A percentile compares a stretch with the other conserved stretches of the same genome.
These are phyloP conservation scores for Ceryle rudis DNA, from an alignment of 2,797 vertebrate species.

Conservation along the genomic window DNA sequence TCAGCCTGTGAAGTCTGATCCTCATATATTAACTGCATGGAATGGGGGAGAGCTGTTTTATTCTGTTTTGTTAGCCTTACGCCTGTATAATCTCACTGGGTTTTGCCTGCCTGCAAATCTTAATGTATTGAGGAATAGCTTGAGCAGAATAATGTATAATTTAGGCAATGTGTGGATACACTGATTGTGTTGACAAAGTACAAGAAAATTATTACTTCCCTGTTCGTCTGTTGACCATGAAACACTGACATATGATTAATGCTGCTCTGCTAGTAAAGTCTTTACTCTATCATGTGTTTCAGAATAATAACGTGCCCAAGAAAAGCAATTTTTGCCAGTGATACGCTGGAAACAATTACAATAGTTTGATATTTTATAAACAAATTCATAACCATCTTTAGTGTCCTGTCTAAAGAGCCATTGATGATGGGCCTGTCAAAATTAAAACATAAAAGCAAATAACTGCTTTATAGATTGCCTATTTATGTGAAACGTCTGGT, in stretches of 20 bases:
- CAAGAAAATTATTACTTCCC: neutral
- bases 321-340: neutral
- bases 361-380: neutral
- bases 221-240: neutral
- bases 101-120: neutral
- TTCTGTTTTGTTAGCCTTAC: constrained; percentile 11
- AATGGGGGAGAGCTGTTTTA: neutral
- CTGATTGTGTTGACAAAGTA: neutral
- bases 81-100: neutral
- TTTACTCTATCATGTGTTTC: neutral
- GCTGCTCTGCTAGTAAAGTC: neutral
- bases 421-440: neutral
- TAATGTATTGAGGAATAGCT: neutral
- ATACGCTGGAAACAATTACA: neutral
- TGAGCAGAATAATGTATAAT: neutral
- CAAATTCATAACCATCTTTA: neutral
- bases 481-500: neutral
- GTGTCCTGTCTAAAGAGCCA: neutral
- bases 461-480: neutral
- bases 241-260: neutral
- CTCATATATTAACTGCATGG: neutral
- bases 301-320: neutral
- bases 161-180: neutral
- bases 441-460: neutral
- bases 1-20: neutral